Base-by-base conservation (phyloP, 2,888 invertebrate species). In the Drosophila antonietae region DNA sequence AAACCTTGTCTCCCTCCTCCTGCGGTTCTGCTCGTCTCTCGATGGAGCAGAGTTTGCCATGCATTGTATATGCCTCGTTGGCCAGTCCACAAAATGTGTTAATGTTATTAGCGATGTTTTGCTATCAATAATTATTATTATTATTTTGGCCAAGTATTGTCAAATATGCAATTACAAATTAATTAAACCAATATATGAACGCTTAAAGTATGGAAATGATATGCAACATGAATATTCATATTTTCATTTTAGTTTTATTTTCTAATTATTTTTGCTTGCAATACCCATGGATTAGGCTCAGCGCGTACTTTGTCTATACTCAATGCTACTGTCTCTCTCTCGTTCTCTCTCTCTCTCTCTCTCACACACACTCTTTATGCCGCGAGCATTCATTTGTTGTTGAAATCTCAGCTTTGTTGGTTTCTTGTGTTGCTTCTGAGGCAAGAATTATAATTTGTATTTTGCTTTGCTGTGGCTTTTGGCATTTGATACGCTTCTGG, bases 51-150 rank as follows among this genome's bases (percentile, higher is more conserved):
- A 46, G 47, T 64, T 65, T 70, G 57, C 73, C 67, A 58, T 56
- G 58, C 63, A 76, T 65, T 65, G 53, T 39, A 15, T 23, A 15
- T 23, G 20, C 18, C 18, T 4, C 28, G 15, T 28, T 9, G 47
- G 47, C 41, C 35, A 39, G 15, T 33, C n/a, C 55, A 5, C 28
- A 31, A 53, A 47, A 31, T 55, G 46, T 62, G 68, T 28, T 49
- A 73, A 69, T 63, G 66, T 63, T 41, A 73, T 88, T 85, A 64
- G 35, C 33, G 0, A 4, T 72, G 62, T 60, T 70, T 67, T 58
- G 74, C 18, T 18, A 51, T 69, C 57, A 83, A 74, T 73, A 73
- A 78, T 77, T 78, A 44, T 58, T 41, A 78, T 77, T 78, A 44
- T 58, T 41, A 53, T 62, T 64, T 59, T 71, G 41, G 49, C 39